A percentile compares a stretch with the other conserved stretches of the same genome.
These are phyloP conservation scores for Anser brachyrhynchus DNA, from an alignment of 2,113 vertebrate genomes.

Conservation along the genomic window DNA sequence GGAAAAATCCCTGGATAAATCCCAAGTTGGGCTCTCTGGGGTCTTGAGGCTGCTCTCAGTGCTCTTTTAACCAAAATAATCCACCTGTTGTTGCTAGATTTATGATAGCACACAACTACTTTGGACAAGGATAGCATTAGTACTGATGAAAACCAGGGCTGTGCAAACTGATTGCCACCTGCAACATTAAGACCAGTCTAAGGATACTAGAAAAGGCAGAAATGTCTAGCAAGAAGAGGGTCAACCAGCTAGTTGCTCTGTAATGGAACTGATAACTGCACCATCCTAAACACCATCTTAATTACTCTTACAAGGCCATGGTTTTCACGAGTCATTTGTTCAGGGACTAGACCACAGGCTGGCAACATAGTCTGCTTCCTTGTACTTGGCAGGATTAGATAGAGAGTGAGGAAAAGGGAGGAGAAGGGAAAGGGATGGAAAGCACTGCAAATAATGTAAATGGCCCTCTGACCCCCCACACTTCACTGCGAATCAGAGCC, in stretches of 20 bases:
- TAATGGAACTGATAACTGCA: not conserved
- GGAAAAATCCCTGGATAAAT: constrained; percentile 4
- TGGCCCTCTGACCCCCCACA: not conserved
- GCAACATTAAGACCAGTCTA: not conserved
- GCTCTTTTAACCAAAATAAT: not conserved
- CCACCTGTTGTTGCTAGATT: not conserved
- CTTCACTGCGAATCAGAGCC: not conserved
- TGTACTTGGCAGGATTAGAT: not conserved
- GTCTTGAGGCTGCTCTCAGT: not conserved
- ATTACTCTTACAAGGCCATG: not conserved
- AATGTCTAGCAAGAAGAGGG: not conserved
- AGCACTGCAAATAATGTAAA: not conserved
- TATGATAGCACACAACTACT: not conserved
- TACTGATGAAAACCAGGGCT: not conserved
- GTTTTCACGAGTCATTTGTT: not conserved
- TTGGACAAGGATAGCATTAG: not conserved
- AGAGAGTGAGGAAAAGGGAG: not conserved
- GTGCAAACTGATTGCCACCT: not conserved
- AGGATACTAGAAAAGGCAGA: not conserved
- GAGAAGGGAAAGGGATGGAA: not conserved
- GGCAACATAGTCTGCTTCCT: not conserved
- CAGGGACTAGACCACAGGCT: not conserved
- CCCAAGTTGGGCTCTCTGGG: not conserved
- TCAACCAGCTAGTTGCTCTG: not conserved
- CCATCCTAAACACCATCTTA: not conserved